Evolutionary conservation across 35 echinoderm and acorn worm genomes (phyloP), one percentile per base, ranked within the genome.

Genomic region (Holothuria glaberrima): DNA sequence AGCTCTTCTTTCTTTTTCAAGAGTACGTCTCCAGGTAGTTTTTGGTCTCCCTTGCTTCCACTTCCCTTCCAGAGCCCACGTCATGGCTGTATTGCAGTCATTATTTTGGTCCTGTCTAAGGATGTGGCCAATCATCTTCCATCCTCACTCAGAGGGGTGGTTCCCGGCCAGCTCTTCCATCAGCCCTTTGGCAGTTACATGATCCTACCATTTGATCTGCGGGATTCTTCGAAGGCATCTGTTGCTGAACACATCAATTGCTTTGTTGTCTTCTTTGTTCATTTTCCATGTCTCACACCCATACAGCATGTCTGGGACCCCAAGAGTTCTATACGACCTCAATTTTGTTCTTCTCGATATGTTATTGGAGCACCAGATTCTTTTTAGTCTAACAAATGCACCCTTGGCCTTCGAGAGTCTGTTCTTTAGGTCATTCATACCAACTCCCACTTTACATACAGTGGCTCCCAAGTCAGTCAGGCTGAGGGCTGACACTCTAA

Each of bases 1-100:
- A n/a, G n/a, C n/a, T n/a, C n/a, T n/a, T 62, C 88, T 90, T 61
- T 90, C 52, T 58, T 88, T 74, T 57, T 90, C 74, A 7, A 80
- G 20, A 27, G 48, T 90, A 34, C 59, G 88, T 44, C 88, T 90
- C 75, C 88, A 90, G 30, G 88, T 80, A 31, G 71, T 90, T 70
- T 25, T 79, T 58, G 73, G 57, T 1, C 74, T 13, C 25, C 74
- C 88, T 61, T 57, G 68, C 61, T 88, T 88, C 48, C 86, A 75
- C 66, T 48, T 63, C 21, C 57, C 83, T 88, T 50, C 68, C 44
- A 31, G 86, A 34, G 57, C 64, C 86, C 65, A 88, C 21, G 63
- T 76, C 26, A 76, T 76, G 38, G 72, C 72, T 26, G 21, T 21
- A 46, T 76, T 28, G 0, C 72, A 76, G 72, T 76, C 28, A 31